Evolutionary conservation across 2,888 invertebrate species (phyloP).

Genomic region (Neocrepidodera transversa): DNA sequence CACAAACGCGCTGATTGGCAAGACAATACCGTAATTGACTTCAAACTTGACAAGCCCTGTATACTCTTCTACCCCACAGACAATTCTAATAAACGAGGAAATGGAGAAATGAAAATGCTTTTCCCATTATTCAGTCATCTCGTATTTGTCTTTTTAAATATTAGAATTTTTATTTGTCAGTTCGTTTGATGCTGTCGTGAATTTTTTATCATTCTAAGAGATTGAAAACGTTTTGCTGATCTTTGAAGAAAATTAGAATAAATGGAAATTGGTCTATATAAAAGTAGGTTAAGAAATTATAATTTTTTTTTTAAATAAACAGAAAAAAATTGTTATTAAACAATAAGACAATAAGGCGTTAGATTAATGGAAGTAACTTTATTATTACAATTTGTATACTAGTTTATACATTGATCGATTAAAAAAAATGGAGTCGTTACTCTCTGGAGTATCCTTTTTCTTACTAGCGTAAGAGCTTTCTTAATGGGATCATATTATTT

Average conservation of each 20-base stretch:
- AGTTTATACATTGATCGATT: background rate
- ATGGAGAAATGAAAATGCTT: conserved; percentile 9
- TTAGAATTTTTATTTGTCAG: conserved; percentile 16
- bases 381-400: no score
- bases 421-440: background rate
- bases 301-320: no score
- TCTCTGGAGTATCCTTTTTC: conserved; percentile 5
- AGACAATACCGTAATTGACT: background rate
- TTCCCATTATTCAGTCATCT: conserved; percentile 5
- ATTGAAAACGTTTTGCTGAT: conserved; percentile 1
- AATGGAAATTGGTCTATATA: no score
- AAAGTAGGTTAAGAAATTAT: no score
- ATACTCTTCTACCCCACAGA: conserved; percentile 1
- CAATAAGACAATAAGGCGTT: no score
- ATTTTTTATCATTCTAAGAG: conserved; percentile 8
- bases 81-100: background rate
- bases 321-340: no score
- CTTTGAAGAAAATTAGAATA: no score
- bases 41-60: background rate
- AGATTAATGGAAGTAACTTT: no score
- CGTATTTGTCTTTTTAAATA: conserved; percentile 14
- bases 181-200: conserved; percentile 6
- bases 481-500: conserved; percentile 54
- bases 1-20: no score
- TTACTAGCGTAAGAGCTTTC: conserved; percentile 49